phyloP scores from a whole-genome alignment of 1,140 invertebrate genomes.

The Octopus bimaculoides region DNA sequence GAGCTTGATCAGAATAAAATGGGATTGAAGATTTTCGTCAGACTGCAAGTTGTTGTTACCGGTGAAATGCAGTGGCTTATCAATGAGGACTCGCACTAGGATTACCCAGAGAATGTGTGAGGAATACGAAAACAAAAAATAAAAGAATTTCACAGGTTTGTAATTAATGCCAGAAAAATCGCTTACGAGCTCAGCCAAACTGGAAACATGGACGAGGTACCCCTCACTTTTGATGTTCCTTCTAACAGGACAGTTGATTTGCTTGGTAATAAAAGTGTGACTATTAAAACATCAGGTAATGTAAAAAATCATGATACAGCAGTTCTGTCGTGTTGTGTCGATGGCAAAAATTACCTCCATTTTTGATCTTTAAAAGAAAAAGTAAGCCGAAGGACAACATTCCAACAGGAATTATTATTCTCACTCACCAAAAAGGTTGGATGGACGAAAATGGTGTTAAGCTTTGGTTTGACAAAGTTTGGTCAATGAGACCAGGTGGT shows the following conservation, averaged over 20 bases:
- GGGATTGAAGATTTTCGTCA: not conserved
- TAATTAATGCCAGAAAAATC: not conserved
- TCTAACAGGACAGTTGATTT: slow-evolving; percentile 4
- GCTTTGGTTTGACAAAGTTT: too few species aligned
- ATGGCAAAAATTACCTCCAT: not conserved
- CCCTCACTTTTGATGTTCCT: slow-evolving; percentile 4
- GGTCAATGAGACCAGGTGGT: too few species aligned
- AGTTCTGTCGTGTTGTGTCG: not conserved
- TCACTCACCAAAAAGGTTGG: too few species aligned
- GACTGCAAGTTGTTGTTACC: not conserved
- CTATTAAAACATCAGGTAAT: not conserved
- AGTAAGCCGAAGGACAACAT: too few species aligned
- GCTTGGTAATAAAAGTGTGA: not conserved
- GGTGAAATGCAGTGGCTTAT: not conserved
- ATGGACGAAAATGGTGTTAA: too few species aligned
- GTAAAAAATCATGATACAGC: not conserved
- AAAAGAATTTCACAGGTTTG: not conserved
- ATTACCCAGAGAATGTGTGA: not conserved
- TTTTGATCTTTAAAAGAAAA: too few species aligned
- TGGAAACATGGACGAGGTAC: too few species aligned
- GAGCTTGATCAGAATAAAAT: not conserved
- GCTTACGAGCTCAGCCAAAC: too few species aligned
- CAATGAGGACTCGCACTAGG: not conserved
- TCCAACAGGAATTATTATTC: too few species aligned
- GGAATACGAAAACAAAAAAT: not conserved